Base-by-base conservation (phyloP, 2,797 vertebrate species). In the Anas flavirostris region DNA sequence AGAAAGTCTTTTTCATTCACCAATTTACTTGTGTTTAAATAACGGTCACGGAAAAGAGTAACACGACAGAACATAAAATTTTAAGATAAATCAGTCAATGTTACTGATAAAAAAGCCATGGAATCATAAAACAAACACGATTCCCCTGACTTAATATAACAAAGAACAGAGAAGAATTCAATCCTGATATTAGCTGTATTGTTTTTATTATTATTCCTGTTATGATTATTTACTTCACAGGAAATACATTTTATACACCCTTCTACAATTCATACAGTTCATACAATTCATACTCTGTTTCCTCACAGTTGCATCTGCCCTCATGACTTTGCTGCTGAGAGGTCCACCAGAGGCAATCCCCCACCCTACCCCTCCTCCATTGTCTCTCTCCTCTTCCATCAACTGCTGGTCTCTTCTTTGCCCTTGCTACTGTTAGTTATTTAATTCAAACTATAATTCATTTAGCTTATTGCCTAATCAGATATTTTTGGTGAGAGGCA, bases 11-110 rank as follows among this genome's bases (percentile, higher is more conserved):
- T 56, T 59, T 48, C 16, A 33, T 63, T 68, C 29, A 86, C 1
- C 1, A 3, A 7, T 14, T 33, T 41, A 22, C 16, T 50, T 41
- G 7, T 25, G 33, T 33, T 44, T 76, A 78, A 72, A 33, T 23
- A 55, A 9, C 4, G 13, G 3, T 16, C 53, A 25, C 1, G 3
- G 17, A 58, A 21, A 58, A 43, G 58, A 18, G 4, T 5, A 64
- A 21, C 13, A 46, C 7, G 8, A 23, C 0, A 2, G 33, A 60
- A 4, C 10, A 37, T 7, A 12, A 1, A 43, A 7, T 12, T 72
- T 16, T 52, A 26, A 56, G 22, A 50, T 21, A 43, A 84, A 37
- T 2, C 25, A 58, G 16, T 39, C 29, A 53, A 28, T 9, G 8
- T 41, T 69, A 28, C 14, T 35, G 44, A 52, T 41, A 41, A 68